phyloP scores from a whole-genome alignment of 30 jellyfish, hydroid and myxozoan species.

The Rhopilema esculentum region DNA sequence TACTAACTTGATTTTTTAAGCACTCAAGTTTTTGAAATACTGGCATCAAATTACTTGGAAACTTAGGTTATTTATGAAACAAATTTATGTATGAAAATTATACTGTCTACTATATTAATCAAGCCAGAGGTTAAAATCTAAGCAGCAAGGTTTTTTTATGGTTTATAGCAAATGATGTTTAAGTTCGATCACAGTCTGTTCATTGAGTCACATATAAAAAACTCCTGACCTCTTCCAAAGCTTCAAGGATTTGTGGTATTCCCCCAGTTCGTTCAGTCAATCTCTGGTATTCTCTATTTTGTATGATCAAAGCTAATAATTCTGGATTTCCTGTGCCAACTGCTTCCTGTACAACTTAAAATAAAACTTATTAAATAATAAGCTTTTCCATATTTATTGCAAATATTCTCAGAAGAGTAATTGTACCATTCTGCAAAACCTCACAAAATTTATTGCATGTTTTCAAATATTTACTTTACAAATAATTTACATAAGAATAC shows the following conservation, averaged over 20 bases:
- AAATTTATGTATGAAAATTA: too few relatives aligned
- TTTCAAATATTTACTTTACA: too few relatives aligned
- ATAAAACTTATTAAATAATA: not conserved
- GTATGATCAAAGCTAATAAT: conserved; percentile 70
- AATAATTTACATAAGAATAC: too few relatives aligned
- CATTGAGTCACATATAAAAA: not conserved
- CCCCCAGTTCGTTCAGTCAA: conserved; percentile 96
- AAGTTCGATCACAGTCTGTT: too few relatives aligned
- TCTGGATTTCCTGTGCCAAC: conserved; percentile 97
- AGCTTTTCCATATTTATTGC: not conserved
- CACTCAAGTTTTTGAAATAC: too few relatives aligned
- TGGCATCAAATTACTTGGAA: too few relatives aligned
- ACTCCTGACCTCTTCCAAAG: conserved; percentile 84
- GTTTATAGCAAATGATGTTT: too few relatives aligned
- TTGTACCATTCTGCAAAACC: not conserved
- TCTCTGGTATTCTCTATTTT: conserved; percentile 88
- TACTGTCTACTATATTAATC: too few relatives aligned
- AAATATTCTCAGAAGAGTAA: not conserved
- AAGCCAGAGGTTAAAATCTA: too few relatives aligned
- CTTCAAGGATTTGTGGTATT: conserved; percentile 80
- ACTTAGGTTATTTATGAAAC: too few relatives aligned
- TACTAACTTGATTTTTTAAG: too few relatives aligned
- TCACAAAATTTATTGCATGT: too few relatives aligned
- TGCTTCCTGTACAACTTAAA: conserved; percentile 97
- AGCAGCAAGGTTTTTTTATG: not conserved